phyloP scores from a whole-genome alignment of 2,888 invertebrate species.

The Sinelater perroti region DNA sequence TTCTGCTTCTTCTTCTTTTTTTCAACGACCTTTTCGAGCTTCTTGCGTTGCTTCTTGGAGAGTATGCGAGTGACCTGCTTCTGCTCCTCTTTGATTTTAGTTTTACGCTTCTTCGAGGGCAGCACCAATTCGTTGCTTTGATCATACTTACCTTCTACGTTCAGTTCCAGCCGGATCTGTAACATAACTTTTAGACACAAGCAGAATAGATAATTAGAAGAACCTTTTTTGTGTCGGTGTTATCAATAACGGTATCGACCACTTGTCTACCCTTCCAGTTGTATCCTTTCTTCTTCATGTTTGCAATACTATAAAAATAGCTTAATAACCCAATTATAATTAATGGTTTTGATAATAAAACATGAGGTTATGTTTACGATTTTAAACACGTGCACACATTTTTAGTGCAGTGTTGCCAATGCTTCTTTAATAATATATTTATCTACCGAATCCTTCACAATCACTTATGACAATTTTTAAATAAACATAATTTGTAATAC shows the following conservation, averaged over 20 bases:
- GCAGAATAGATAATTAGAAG: neutral
- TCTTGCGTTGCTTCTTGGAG: constrained; percentile 88
- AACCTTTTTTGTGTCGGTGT: constrained; percentile 75
- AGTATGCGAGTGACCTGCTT: constrained; percentile 72
- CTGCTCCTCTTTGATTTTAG: constrained; percentile 70
- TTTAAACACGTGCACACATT: no score
- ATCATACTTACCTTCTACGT: constrained; percentile 71
- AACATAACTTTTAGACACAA: neutral
- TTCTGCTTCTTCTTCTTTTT: constrained; percentile 89
- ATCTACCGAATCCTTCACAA: no score
- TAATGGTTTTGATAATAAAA: no score
- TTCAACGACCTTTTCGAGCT: constrained; percentile 85
- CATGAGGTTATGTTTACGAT: no score
- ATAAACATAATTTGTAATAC: no score
- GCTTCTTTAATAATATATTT: no score
- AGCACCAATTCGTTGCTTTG: constrained; percentile 82
- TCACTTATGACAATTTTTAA: no score
- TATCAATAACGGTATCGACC: constrained; percentile 74
- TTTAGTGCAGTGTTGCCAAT: no score
- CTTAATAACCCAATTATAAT: no score
- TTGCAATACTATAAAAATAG: no score
- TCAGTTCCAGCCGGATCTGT: constrained; percentile 71
- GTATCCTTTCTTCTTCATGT: constrained; percentile 76
- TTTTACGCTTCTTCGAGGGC: constrained; percentile 83
- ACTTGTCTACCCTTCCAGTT: constrained; percentile 81